Evolutionary conservation across 2,888 invertebrate species (phyloP), one percentile per base, ranked within the genome.

Genomic region (Taphrorychus bicolor): DNA sequence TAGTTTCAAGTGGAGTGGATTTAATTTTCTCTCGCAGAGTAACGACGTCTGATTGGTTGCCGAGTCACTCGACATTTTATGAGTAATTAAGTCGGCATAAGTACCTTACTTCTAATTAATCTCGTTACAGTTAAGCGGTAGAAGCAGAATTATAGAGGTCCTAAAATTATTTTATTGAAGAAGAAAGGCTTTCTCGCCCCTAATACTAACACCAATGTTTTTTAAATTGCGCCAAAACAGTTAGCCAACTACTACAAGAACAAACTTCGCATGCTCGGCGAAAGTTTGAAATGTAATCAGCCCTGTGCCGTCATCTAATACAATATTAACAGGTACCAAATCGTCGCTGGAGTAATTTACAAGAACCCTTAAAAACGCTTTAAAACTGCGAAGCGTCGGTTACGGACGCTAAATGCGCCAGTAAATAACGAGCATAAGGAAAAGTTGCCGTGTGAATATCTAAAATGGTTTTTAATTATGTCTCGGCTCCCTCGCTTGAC

Each of bases 391-490:
- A 40, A 40, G 14, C 54, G 32, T 16, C 52, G 19, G 52, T 21
- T 18, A 52, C 23, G 19, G 32, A 52, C 52, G 23, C 52, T 18
- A 58, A 58, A 45, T 58, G 14, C 42, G 22, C 16, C n/a, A 32
- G 11, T 58, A 58, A 58, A 58, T 48, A 57, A 58, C 42, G 42
- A 42, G 48, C 48, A 58, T 45, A 58, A 59, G 49, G 51, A 49
- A 59, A 59, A 59, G 51, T 59, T 51, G 24, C 24, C 58, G 51
- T 51, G 59, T 17, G 45, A 59, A 49, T 32, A 16, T 51, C 40
- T 51, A 51, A 59, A 59, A 51, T 24, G 59, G 32, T 59, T 51
- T 59, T 59, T 51, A 51, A 59, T 59, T 59, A 51, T 59, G 59
- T 59, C 59, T 49, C 19, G 49, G 19, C 32, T 17, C 48, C 48